These are phyloP conservation scores for Motacilla tschutschensis DNA, from an alignment of 2,113 vertebrate species.

Conservation along the genomic window DNA sequence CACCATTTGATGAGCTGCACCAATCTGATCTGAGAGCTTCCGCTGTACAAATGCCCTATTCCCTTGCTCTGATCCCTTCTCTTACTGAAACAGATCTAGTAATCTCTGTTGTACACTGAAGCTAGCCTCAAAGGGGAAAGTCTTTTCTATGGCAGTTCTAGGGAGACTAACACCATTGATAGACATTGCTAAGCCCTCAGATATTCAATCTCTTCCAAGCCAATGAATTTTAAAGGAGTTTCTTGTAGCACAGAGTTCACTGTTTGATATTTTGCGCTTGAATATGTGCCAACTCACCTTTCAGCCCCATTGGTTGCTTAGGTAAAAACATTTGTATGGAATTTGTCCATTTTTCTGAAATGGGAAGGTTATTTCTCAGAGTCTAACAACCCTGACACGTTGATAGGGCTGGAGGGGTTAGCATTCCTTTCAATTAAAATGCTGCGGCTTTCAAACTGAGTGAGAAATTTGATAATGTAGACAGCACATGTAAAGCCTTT, in stretches of 20 bases:
- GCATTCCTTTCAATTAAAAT: conserved; percentile 40
- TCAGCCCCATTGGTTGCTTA: not conserved
- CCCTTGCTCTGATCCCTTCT: not conserved
- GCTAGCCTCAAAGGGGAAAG: not conserved
- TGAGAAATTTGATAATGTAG: conserved; percentile 63
- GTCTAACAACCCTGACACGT: conserved; percentile 13
- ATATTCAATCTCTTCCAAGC: conserved; percentile 18
- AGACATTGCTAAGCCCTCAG: not conserved
- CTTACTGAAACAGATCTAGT: not conserved
- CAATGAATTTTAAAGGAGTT: not conserved
- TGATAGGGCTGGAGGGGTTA: conserved; percentile 36
- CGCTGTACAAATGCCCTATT: not conserved
- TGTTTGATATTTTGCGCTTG: not conserved
- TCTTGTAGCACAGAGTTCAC: not conserved
- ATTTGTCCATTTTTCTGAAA: not conserved
- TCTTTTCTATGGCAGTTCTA: not conserved
- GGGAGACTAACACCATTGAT: not conserved
- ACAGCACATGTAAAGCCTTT: conserved; percentile 47
- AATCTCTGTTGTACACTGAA: not conserved
- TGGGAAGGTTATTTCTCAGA: conserved; percentile 35
- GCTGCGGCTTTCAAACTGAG: conserved; percentile 42
- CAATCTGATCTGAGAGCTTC: not conserved
- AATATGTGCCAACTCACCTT: conserved; percentile 20
- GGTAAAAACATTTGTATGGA: not conserved
- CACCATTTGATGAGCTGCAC: not conserved